Evolutionary conservation across 1,140 invertebrate genomes (phyloP).

Genomic region (Anastrepha ludens): DNA sequence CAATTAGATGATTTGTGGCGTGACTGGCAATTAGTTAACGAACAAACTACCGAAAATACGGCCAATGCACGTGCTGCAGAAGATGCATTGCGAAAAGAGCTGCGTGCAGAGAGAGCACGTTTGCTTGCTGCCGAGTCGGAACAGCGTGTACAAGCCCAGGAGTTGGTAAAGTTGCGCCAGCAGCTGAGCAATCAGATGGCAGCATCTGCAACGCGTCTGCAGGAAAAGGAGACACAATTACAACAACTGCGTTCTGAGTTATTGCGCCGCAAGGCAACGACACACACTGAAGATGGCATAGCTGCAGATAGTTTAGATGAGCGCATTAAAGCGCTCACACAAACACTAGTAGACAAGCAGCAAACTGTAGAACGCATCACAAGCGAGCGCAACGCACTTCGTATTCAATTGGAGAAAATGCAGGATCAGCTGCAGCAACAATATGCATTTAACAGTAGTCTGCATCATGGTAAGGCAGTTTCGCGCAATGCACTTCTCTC

Average conservation of each 20-base stretch:
- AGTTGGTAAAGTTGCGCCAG: conserved; percentile 67
- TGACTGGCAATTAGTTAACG: conserved; percentile 58
- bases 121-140: conserved; percentile 64
- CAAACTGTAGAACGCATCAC: conserved; percentile 84
- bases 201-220: conserved; percentile 65
- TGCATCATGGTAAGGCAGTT: conserved; percentile 29
- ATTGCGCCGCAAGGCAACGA: neutral
- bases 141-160: conserved; percentile 67
- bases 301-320: conserved; percentile 74
- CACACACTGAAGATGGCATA: neutral
- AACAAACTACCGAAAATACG: conserved; percentile 62
- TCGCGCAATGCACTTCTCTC: conserved; percentile 74
- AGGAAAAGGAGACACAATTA: conserved; percentile 68
- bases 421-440: conserved; percentile 77
- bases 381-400: conserved; percentile 86
- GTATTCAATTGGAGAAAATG: conserved; percentile 86
- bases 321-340: conserved; percentile 80
- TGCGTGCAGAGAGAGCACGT: conserved; percentile 61
- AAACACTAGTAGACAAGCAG: conserved; percentile 88
- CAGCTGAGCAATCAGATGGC: conserved; percentile 72
- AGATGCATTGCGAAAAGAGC: conserved; percentile 62
- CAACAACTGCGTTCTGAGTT: conserved; percentile 58
- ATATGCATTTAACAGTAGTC: conserved; percentile 59
- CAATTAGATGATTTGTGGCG: conserved; percentile 61
- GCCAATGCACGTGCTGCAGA: conserved; percentile 60